Base-by-base conservation (phyloP, 2,113 vertebrate genomes). In the Nannobrachium achirus region DNA sequence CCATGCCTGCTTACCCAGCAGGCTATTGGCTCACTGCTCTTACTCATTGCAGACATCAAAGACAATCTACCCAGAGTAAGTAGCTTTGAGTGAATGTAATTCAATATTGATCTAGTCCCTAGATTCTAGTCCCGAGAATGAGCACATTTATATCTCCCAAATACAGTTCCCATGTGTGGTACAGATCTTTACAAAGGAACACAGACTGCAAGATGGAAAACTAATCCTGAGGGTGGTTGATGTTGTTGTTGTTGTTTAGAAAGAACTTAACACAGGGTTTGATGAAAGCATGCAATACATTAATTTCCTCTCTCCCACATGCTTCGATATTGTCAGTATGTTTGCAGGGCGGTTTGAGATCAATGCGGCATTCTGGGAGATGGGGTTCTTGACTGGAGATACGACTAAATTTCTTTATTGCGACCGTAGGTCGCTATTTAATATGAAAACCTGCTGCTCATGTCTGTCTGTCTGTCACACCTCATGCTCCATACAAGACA, bases 11-110 rank as follows among this genome's bases (percentile, higher is more conserved):
- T 79, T 56, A 50, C 86, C 59, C 50, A 44, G 46, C 84, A 81
- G 79, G 55, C 76, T 49, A 51, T 61, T 76, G 71, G 48, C 66
- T 83, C 45, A 75, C 70, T 75, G 48, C 83, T 63, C 81, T 75
- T 76, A 62, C 61, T 80, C 58, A 60, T 78, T 59, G 57, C 65
- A 60, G 73, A 84, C 84, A 82, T 88, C 78, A 89, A 88, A 91
- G 85, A 67, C 40, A 61, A 68, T 57, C 75, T 69, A 69, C 75
- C 63, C 68, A 48, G 69, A 76, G 61, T 63, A 66, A 52, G 64
- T 46, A 48, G 16, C 71, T 75, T 73, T 44, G 79, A 85, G 81
- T 79, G 45, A 63, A 80, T 82, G 75, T 48, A 76, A 79, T 76
- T 73, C 56, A 73, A 81, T 63, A 66, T 16, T 50, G 46, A 82